phyloP scores from a whole-genome alignment of 2,797 vertebrate genomes.

The Catamblyrhynchus diadema region DNA sequence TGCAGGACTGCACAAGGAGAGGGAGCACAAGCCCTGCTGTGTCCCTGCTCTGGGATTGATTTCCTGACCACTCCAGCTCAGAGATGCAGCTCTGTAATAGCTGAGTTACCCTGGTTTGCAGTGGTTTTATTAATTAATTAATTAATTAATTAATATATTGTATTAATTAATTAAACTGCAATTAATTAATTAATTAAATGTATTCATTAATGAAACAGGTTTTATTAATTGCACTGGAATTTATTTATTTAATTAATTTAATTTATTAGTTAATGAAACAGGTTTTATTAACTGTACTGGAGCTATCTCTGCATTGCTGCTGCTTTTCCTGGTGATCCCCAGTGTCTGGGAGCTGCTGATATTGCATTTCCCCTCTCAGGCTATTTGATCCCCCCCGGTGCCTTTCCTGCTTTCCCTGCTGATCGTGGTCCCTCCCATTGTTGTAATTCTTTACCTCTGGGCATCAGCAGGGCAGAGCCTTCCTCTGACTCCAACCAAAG shows the following conservation, averaged over 20 bases:
- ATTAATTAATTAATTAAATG: too few relatives aligned
- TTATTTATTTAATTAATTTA: not conserved
- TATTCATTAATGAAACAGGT: too few relatives aligned
- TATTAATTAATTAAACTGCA: too few relatives aligned
- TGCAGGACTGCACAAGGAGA: fast-evolving
- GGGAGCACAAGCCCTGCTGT: not conserved
- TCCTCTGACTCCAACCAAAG: not conserved
- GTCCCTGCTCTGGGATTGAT: not conserved
- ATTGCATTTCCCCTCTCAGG: not conserved
- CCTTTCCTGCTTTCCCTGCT: not conserved
- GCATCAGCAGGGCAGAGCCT: not conserved
- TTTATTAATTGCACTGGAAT: not conserved
- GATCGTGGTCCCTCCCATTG: not conserved
- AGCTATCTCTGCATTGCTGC: not conserved
- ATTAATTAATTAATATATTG: too few relatives aligned
- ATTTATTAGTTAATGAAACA: not conserved
- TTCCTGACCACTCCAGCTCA: not conserved
- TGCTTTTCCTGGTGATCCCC: not conserved
- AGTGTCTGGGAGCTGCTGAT: not conserved
- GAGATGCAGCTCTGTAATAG: fast-evolving
- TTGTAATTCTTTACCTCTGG: not conserved
- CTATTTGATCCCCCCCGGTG: not conserved
- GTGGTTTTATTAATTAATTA: not conserved
- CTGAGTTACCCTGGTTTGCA: not conserved
- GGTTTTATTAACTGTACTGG: not conserved